phyloP scores from a whole-genome alignment of 2,797 vertebrate species.

The Siniperca undulata region DNA sequence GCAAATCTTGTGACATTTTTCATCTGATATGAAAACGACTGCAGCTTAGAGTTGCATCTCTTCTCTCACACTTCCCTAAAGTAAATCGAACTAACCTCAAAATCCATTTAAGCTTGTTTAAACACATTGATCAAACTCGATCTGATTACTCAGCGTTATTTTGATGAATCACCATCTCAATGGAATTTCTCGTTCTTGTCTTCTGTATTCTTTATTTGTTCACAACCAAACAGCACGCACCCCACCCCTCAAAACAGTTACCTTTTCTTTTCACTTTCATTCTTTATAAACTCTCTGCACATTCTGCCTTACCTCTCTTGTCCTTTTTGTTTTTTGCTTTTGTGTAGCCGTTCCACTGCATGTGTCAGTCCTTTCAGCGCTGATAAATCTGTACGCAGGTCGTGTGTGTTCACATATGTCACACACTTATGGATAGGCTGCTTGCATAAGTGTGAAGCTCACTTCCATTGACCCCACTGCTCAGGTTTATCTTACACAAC shows the following conservation, averaged over 20 bases:
- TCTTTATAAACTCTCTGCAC: background rate
- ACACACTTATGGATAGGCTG: background rate
- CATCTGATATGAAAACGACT: constrained; percentile 13
- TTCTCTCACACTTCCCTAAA: background rate
- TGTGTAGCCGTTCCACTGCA: background rate
- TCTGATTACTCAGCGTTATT: background rate
- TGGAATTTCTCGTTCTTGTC: constrained; percentile 15
- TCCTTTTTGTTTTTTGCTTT: background rate
- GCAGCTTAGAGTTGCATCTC: background rate
- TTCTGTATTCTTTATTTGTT: constrained; percentile 2
- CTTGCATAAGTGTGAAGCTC: constrained; percentile 9
- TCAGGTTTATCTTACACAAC: constrained; percentile 33
- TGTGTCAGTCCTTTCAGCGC: background rate
- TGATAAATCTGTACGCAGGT: background rate
- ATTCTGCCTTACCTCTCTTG: background rate
- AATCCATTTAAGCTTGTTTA: constrained; percentile 30
- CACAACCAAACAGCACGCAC: background rate
- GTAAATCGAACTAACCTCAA: constrained; percentile 12
- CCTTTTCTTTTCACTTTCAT: background rate
- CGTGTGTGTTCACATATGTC: background rate
- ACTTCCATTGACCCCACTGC: constrained; percentile 22
- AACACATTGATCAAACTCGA: constrained; percentile 19
- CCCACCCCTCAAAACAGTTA: background rate
- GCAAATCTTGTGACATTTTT: constrained; percentile 14
- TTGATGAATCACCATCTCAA: constrained; percentile 5